These are phyloP conservation scores for Cosmia pyralina DNA, from an alignment of 2,888 invertebrate species.

Conservation along the genomic window DNA sequence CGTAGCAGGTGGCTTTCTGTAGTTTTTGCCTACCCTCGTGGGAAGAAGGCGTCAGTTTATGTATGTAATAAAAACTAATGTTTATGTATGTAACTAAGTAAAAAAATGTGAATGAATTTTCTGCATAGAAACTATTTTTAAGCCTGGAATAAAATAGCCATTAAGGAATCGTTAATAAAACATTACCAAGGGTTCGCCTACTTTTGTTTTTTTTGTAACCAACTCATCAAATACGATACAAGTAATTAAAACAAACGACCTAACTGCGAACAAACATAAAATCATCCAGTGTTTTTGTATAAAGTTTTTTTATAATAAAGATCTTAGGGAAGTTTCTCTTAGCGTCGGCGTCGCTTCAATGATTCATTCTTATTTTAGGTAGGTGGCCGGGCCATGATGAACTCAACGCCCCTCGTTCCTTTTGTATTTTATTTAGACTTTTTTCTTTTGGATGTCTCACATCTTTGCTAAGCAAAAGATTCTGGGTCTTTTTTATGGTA, in stretches of 20 bases:
- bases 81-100: too few species aligned
- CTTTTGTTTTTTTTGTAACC: constrained; percentile 9
- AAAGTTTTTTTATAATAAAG: constrained; percentile 18
- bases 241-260: constrained; percentile 48
- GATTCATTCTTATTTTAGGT: constrained; percentile 18
- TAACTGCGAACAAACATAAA: constrained; percentile 58
- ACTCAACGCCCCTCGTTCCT: neutral
- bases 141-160: neutral
- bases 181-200: neutral
- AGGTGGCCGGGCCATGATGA: neutral
- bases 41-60: too few species aligned
- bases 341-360: neutral
- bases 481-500: neutral
- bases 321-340: neutral
- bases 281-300: constrained; percentile 2
- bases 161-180: neutral
- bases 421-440: constrained; percentile 4
- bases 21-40: too few species aligned
- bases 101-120: neutral
- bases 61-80: too few species aligned
- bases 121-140: neutral
- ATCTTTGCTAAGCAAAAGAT: neutral
- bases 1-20: too few species aligned
- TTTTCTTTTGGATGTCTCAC: neutral
- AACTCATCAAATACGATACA: constrained; percentile 15